Evolutionary conservation across 1,140 invertebrate genomes (phyloP).

Genomic region (Diabrotica virgifera): DNA sequence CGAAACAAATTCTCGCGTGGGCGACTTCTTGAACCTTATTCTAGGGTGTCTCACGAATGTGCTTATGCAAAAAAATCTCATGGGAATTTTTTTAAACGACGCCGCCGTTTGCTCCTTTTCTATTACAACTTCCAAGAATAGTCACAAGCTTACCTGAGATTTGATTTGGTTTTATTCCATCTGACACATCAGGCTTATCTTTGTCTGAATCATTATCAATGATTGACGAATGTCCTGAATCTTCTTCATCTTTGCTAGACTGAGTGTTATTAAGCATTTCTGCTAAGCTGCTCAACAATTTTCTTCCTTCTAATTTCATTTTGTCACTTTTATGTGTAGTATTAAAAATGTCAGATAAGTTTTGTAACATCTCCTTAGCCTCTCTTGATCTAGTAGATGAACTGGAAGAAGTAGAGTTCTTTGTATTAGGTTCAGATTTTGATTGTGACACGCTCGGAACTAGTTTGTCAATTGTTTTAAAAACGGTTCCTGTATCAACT

Average conservation of each 20-base stretch:
- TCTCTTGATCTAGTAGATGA: slow-evolving; percentile 11
- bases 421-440: background rate
- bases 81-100: no score
- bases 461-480: slow-evolving; percentile 27
- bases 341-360: slow-evolving; percentile 26
- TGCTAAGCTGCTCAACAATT: slow-evolving; percentile 22
- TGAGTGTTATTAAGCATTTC: slow-evolving; percentile 18
- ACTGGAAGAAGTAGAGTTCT: slow-evolving; percentile 4
- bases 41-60: no score
- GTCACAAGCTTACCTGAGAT: no score
- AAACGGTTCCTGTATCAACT: slow-evolving; percentile 13
- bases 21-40: no score
- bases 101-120: no score
- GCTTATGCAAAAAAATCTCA: no score
- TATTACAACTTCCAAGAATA: no score
- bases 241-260: slow-evolving; percentile 10
- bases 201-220: slow-evolving; percentile 15
- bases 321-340: slow-evolving; percentile 17
- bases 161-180: no score
- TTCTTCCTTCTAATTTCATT: slow-evolving; percentile 24
- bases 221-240: slow-evolving; percentile 30
- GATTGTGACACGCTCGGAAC: background rate
- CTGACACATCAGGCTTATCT: background rate
- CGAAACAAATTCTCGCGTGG: no score
- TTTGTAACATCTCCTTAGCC: slow-evolving; percentile 21